Evolutionary conservation across 1,140 invertebrate genomes (phyloP), one percentile per base, ranked within the genome.

Genomic region (Lysiphlebus fabarum): DNA sequence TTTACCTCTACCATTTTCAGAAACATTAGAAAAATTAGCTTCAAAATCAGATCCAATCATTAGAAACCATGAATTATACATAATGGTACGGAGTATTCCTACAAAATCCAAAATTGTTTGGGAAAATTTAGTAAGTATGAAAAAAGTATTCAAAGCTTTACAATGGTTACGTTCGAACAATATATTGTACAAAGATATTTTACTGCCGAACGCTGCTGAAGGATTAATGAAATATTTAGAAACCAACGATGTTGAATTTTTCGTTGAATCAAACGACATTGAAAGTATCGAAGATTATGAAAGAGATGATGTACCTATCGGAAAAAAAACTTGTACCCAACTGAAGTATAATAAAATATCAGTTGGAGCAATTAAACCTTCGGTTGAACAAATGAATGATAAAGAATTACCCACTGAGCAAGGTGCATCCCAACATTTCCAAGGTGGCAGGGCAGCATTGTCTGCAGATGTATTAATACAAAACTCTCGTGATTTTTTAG

Each of bases 101-200:
- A 67, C 47, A n/a, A 67, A 65, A 50, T 59, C 55, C 1, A 68
- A 65, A 54, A 57, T 67, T 44, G 59, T 68, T 38, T 67, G 64
- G 64, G 48, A 64, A 58, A 12, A 14, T 12, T 38, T 65, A 45
- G 62, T 67, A 9, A 40, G 60, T 17, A 11, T 67, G 12, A 38
- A 66, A 40, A 62, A 64, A 56, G 53, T 68, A 14, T 65, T 49
- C 47, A 38, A 47, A 48, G 56, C 61, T 5, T 53, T 65, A 26
- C 11, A 38, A 53, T 66, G 61, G 61, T 49, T 68, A 12, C 58
- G 63, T 50, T 6, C 0, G 4, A 62, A 63, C 53, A 67, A 68
- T 58, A 38, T 10, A 7, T 50, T 67, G 7, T 68, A 67, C 53
- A 45, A 12, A 34, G 33, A 65, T 34, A 69, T 69, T 14, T 11